These are phyloP conservation scores for Hylyphantes graminicola DNA, from an alignment of 1,140 invertebrate genomes.

Conservation along the genomic window DNA sequence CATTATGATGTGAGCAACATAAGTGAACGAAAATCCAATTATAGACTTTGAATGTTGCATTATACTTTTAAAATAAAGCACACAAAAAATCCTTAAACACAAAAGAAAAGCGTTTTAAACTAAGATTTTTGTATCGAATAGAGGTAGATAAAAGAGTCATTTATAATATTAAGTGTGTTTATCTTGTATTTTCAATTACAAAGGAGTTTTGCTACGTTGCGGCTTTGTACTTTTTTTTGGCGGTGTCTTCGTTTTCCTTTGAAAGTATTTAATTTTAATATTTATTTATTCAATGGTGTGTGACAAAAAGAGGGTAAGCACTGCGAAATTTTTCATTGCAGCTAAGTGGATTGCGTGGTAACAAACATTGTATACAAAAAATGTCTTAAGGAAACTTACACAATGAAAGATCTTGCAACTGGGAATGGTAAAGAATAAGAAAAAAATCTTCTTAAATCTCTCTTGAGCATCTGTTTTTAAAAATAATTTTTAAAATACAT, in stretches of 20 bases:
- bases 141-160: constrained; percentile 33
- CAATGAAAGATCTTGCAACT: no score
- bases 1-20: constrained; percentile 12
- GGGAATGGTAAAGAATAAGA: no score
- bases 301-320: no score
- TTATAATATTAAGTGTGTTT: constrained; percentile 37
- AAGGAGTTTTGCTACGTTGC: not conserved
- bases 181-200: constrained; percentile 26
- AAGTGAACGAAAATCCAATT: constrained; percentile 42
- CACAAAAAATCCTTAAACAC: constrained; percentile 6
- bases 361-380: no score
- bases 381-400: no score
- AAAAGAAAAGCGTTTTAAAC: constrained; percentile 7
- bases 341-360: no score
- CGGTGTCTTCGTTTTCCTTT: not conserved
- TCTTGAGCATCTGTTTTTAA: no score
- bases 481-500: no score
- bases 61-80: not conserved
- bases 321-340: no score
- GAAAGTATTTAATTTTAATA: no score
- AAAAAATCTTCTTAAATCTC: no score
- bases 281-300: no score
- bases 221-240: constrained; percentile 14
- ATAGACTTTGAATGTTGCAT: constrained; percentile 13
- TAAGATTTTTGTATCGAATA: constrained; percentile 10